Base-by-base conservation (phyloP, 2,888 invertebrate genomes). In the Geotrupes spiniger region DNA sequence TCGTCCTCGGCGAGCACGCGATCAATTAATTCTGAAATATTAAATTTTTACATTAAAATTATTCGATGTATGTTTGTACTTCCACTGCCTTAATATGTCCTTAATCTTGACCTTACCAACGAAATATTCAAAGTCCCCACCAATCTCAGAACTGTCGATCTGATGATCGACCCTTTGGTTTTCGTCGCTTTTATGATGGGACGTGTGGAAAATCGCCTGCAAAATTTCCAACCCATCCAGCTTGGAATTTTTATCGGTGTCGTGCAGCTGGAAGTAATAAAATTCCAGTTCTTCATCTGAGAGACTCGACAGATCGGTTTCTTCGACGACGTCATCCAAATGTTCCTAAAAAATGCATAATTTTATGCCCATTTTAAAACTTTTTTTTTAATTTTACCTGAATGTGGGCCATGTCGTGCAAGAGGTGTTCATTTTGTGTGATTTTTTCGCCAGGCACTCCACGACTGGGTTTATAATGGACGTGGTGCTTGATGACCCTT, bases 211-310 rank as follows among this genome's bases (percentile, higher is more conserved):
- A 52, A 92, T 81, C 1, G 92, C 91, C 73, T 89, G 81, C 42
- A 94, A 74, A 63, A 96, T 82, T 75, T 96, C 96, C 50, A 93
- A 73, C 0, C 95, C 95, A 69, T 96, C 95, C 50, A 96, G 74
- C 63, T 86, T 88, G 1, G 86, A 87, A 68, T 96, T 93, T 66
- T 87, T 89, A 68, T 95, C 93, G 55, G 85, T 86, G 69, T 96
- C 96, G 63, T 96, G 96, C 11, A 88, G 75, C 75, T 87, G 84
- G 68, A 92, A 91, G 66, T 90, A 90, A 69, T 88, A 85, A 64
- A 90, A 89, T 68, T 90, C 90, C 62, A 91, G 69, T 66, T 94
- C 92, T 62, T 92, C 91, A 1, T 89, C 85, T 0, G 86, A 81
- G 87, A 94, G 85, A 54, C 83, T 83, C 0, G 84, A 78, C 45